Evolutionary conservation across 2,888 invertebrate genomes (phyloP).

Genomic region (Eupsilia transversa): DNA sequence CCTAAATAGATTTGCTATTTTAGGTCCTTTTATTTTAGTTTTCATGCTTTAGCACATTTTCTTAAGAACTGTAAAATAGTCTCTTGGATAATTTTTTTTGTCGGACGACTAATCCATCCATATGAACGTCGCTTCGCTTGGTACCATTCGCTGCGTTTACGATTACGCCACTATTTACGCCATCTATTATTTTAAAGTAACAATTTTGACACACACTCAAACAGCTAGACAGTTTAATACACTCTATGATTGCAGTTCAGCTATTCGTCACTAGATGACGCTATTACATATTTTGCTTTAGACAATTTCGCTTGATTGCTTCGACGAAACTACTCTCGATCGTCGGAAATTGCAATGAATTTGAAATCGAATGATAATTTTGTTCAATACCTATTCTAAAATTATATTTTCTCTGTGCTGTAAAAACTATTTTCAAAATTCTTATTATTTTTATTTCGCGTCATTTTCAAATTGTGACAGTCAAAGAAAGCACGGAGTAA

Average conservation of each 20-base stretch:
- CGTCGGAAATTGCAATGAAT: background rate
- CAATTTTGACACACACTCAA: background rate
- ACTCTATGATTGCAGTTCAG: background rate
- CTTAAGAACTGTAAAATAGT: background rate
- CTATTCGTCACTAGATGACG: conserved; percentile 52
- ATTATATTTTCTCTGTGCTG: background rate
- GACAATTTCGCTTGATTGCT: background rate
- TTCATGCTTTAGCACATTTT: background rate
- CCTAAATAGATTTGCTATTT: background rate
- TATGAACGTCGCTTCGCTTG: no score
- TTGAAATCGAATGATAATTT: background rate
- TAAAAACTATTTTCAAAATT: background rate
- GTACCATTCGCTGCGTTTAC: background rate
- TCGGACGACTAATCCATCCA: background rate
- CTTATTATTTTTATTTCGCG: background rate
- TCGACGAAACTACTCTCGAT: background rate
- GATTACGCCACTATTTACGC: background rate
- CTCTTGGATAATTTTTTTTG: background rate
- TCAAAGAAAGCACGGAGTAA: conserved; percentile 22
- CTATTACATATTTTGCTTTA: background rate
- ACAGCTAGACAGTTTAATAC: no score
- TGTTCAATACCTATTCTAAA: no score
- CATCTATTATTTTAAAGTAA: conserved; percentile 25
- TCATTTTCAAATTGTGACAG: conserved; percentile 15
- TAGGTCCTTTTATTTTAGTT: background rate